A percentile compares a stretch with the other conserved stretches of the same genome.
phyloP scores from a whole-genome alignment of 2,888 invertebrate species.

The Drosophila cognata region DNA sequence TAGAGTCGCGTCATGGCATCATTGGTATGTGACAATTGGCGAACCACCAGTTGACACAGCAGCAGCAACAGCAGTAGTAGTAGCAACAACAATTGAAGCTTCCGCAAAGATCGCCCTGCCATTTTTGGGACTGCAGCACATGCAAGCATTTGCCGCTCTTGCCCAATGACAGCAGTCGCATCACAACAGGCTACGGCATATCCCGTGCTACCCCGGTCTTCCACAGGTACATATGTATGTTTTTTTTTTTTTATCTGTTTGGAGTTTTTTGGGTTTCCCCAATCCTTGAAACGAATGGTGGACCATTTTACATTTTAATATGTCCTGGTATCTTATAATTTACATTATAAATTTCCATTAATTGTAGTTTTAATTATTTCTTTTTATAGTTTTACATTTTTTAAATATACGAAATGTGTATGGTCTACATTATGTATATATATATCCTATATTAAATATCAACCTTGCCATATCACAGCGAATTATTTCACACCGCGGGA shows the following conservation, averaged over 20 bases:
- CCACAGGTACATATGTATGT: conserved; percentile 87
- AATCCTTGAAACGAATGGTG: neutral
- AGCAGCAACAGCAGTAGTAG: conserved; percentile 13
- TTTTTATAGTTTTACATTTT: too few species aligned
- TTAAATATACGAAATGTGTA: neutral
- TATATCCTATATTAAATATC: too few species aligned
- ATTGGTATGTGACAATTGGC: conserved; percentile 68
- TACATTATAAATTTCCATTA: neutral
- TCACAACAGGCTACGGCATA: conserved; percentile 83
- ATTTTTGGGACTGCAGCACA: conserved; percentile 47
- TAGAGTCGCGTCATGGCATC: conserved; percentile 81
- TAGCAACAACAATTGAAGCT: conserved; percentile 12
- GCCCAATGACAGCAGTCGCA: conserved; percentile 46
- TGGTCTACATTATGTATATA: too few species aligned
- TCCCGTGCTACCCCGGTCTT: conserved; percentile 94
- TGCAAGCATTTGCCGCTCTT: conserved; percentile 55
- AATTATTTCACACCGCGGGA: conserved; percentile 83
- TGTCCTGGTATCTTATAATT: neutral
- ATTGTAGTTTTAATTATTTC: too few species aligned
- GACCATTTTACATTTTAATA: neutral
- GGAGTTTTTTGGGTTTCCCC: neutral
- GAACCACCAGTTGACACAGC: conserved; percentile 53
- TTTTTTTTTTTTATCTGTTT: neutral
- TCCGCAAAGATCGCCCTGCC: conserved; percentile 46
- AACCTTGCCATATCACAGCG: too few species aligned